Evolutionary conservation across 2,797 vertebrate genomes (phyloP), one percentile per base, ranked within the genome.

Genomic region (Lacerta bilineata): DNA sequence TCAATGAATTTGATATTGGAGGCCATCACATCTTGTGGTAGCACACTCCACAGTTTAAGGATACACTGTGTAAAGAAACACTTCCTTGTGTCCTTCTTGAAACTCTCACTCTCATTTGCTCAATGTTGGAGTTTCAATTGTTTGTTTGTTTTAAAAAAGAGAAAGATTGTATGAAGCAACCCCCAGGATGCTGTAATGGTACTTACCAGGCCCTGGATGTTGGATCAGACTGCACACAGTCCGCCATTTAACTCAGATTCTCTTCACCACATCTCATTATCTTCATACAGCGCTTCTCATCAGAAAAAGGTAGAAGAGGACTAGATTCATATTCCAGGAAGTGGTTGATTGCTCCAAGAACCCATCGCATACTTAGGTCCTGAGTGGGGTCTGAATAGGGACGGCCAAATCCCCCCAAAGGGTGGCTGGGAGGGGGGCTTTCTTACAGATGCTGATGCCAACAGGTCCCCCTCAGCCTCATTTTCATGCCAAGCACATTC

Each of bases 161-260:
- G 6, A 23, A 64, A 64, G 61, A 64, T 23, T 23, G 20, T 64
- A 64, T 17, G 33, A 4, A 36, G 71, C n/a, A 76, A n/a, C 17
- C 50, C 36, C 50, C 23, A 33, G 4, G 13, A n/a, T n/a, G 13
- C 3, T 23, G 50, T 5, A 23, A 23, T 15, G 61, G 36, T 33
- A 94, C 95, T 94, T 84, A 96, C 96, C 96, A 96, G 3, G 90
- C 92, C 69, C 91, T 84, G 25, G 93, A 18, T 13, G 78, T 91
- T 18, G 84, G 78, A 29, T 94, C 91, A 43, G 87, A 1, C 3
- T 61, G 76, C 17, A 39, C 66, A 25, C 92, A 55, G 61, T 93
- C 6, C 8, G 96, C 96, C 96, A 96, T 96, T 91, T 93, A 94
- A 23, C 78, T 61, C 43, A 75, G 20, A 5, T 74, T 11, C 0